A percentile compares a stretch with the other conserved stretches of the same genome.
phyloP scores from a whole-genome alignment of 1,140 invertebrate species.

The Drosophila simulans region DNA sequence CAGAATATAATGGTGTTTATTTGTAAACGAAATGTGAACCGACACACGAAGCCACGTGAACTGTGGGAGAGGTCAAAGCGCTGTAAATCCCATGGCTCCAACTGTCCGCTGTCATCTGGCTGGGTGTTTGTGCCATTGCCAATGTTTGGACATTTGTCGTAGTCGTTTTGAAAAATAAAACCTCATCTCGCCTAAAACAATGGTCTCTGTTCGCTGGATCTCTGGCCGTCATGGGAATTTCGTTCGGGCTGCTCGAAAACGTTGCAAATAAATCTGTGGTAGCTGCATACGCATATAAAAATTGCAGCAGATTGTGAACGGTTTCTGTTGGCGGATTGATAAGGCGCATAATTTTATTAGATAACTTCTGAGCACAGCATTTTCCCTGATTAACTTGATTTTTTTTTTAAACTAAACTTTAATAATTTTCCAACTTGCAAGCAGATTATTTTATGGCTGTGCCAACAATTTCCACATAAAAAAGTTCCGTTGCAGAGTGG shows the following conservation, averaged over 20 bases:
- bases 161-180: slow-evolving; percentile 53
- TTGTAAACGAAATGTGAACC: slow-evolving; percentile 59
- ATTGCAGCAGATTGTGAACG: background rate
- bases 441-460: slow-evolving; percentile 11
- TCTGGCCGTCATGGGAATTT: background rate
- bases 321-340: slow-evolving; percentile 11
- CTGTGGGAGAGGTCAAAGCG: slow-evolving; percentile 57
- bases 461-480: slow-evolving; percentile 10
- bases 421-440: slow-evolving; percentile 14
- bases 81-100: slow-evolving; percentile 27
- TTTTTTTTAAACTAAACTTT: background rate
- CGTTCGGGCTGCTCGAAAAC: background rate
- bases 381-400: slow-evolving; percentile 3
- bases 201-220: slow-evolving; percentile 10
- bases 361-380: background rate
- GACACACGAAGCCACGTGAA: slow-evolving; percentile 21
- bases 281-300: slow-evolving; percentile 26
- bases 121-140: slow-evolving; percentile 3
- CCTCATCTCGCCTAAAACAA: slow-evolving; percentile 43
- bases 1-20: slow-evolving; percentile 65
- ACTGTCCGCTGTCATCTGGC: slow-evolving; percentile 31
- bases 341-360: slow-evolving; percentile 4
- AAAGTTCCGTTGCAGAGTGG: slow-evolving; percentile 22
- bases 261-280: slow-evolving; percentile 31
- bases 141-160: slow-evolving; percentile 57